Conservation (phyloP, 2,113 vertebrate genomes). For the Psittacula cyanocephala region DNA sequence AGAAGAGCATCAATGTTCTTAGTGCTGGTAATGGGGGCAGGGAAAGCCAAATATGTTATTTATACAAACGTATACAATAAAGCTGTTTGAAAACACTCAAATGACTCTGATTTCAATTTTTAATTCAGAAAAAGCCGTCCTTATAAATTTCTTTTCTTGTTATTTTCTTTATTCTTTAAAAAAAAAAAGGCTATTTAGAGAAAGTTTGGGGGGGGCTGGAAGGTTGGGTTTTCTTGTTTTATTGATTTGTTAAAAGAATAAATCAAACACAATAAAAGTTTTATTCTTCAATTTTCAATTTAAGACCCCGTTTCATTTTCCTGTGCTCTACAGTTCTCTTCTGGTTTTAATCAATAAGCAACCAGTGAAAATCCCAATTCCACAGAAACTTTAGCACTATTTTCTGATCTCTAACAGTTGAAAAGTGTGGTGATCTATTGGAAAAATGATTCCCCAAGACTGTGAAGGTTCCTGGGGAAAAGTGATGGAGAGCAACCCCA, state of each 20-base stretch:
- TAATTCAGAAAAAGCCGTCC: neutral
- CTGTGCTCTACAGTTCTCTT: neutral
- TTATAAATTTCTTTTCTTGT: neutral
- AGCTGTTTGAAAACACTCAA: neutral
- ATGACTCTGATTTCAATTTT: neutral
- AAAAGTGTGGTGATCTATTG: neutral
- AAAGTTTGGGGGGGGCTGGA: neutral
- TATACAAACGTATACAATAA: neutral
- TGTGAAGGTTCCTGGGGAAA: neutral
- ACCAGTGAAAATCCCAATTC: neutral
- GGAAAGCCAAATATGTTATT: slow-evolving; percentile 21
- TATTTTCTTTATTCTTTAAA: neutral
- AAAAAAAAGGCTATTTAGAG: neutral
- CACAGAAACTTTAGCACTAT: neutral
- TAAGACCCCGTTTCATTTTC: neutral
- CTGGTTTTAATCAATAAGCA: neutral
- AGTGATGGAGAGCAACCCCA: neutral
- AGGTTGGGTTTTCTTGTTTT: neutral
- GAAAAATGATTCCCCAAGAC: neutral
- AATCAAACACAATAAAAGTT: neutral
- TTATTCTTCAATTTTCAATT: neutral
- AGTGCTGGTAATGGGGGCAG: neutral
- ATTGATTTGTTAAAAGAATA: no score
- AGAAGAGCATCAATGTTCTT: neutral
- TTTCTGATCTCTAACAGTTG: neutral